Base-by-base conservation (phyloP, 2,797 vertebrate genomes). In the Sebastes kiyomatsui region DNA sequence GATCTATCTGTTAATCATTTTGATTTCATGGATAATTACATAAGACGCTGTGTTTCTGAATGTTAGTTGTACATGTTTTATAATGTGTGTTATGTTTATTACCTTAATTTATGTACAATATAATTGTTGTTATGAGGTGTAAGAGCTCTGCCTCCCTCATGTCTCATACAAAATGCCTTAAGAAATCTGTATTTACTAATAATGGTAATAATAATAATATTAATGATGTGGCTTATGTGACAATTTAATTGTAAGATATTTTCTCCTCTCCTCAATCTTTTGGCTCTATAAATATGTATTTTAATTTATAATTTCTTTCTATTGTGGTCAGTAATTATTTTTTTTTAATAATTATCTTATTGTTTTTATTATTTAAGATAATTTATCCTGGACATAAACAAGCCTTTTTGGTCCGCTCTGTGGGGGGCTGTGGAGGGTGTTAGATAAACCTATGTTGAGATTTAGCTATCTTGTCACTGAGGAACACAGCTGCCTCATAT, bases 401-500 rank as follows among this genome's bases (percentile, higher is more conserved):
- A 9, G 4, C n/a, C 9, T 70, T 66, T 79, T 71, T 52, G 33
- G 46, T 10, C 32, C 30, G 35, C 46, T 23, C 14, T 49, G 7
- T 16, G n/a, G 25, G 46, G 69, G 59, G 10, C 8, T 27, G 25
- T 42, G 23, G 42, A 5, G 30, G 20, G 64, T 67, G 83, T 79
- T 85, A 72, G 83, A 87, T 79, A 83, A 88, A 89, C 68, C 85
- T 80, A 82, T 85, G 84, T 86, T 81, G 83, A 86, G 74, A 82
- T 87, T 87, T 84, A 72, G 73, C 81, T 87, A 72, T 89, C 83
- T 88, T 87, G 90, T 91, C 90, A 90, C 59, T 78, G 86, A 83
- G 75, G 85, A 92, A 71, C 86, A 87, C 92, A 92, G 87, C 90
- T 93, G 92, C 88, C 88, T 92, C 84, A 83, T 84, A 90, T 91